phyloP scores from a whole-genome alignment of 2,888 invertebrate genomes.

The Thereva nobilitata region DNA sequence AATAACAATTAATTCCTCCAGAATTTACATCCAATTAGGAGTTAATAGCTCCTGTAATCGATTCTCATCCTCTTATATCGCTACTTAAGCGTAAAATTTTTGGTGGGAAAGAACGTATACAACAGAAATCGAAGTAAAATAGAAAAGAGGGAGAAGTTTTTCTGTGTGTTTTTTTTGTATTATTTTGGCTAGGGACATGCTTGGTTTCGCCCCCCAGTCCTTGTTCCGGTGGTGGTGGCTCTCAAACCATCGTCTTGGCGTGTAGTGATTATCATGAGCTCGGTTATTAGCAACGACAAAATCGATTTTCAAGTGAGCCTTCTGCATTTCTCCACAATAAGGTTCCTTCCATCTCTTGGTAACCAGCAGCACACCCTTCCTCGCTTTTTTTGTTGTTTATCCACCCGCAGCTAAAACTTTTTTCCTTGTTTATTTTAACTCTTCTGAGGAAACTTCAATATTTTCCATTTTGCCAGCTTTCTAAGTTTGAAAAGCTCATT shows the following conservation, averaged over 20 bases:
- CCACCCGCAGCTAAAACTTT: not conserved
- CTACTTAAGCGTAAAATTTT: slow-evolving; percentile 27
- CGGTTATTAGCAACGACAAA: slow-evolving; percentile 26
- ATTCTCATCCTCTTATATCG: slow-evolving; percentile 17
- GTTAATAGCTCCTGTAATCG: slow-evolving; percentile 31
- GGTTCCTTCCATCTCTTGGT: not conserved
- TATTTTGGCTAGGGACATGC: slow-evolving; percentile 45
- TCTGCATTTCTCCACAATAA: slow-evolving; percentile 1
- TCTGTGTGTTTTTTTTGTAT: slow-evolving; percentile 31
- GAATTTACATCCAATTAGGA: slow-evolving; percentile 34
- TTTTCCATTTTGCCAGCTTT: slow-evolving; percentile 18
- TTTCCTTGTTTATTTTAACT: slow-evolving; percentile 1
- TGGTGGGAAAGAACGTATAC: slow-evolving; percentile 17
- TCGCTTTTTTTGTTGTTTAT: not conserved
- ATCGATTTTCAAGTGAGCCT: slow-evolving; percentile 28
- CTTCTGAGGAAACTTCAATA: not conserved
- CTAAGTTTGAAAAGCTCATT: slow-evolving; percentile 23
- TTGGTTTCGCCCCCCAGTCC: slow-evolving; percentile 27
- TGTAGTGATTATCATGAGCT: slow-evolving; percentile 20
- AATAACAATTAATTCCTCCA: slow-evolving; percentile 30
- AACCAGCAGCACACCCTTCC: not conserved
- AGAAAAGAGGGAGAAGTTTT: not conserved
- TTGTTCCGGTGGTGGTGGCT: too few relatives aligned
- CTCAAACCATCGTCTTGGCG: slow-evolving; percentile 6
- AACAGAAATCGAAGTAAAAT: not conserved